phyloP scores from a whole-genome alignment of 2,888 invertebrate species.

The Napeogenes sylphis region DNA sequence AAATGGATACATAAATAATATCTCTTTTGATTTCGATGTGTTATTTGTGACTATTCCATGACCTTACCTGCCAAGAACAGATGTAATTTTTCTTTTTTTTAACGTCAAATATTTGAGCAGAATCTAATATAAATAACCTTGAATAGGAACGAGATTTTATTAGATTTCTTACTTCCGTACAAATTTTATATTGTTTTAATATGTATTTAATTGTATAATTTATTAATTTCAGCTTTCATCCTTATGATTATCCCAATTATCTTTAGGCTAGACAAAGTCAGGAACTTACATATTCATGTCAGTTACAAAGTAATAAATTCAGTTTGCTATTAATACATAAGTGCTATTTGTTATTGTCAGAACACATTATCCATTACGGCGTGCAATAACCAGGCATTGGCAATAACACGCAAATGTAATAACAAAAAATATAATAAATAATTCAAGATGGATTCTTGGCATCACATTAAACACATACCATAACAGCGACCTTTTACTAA shows the following conservation, averaged over 20 bases:
- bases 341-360: neutral
- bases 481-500: slow-evolving; percentile 6
- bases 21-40: neutral
- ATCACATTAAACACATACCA: slow-evolving; percentile 11
- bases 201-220: no score
- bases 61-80: neutral
- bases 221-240: no score
- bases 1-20: neutral
- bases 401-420: slow-evolving; percentile 15
- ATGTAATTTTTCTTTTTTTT: slow-evolving; percentile 16
- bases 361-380: slow-evolving; percentile 2
- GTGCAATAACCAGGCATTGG: slow-evolving; percentile 11
- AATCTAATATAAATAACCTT: slow-evolving; percentile 19
- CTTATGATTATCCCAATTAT: neutral
- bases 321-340: slow-evolving; percentile 2
- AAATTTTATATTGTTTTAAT: neutral
- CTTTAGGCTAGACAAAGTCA: neutral
- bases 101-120: slow-evolving; percentile 23
- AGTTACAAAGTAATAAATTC: neutral
- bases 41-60: neutral
- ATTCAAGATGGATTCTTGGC: slow-evolving; percentile 20
- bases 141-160: neutral
- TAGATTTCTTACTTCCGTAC: neutral
- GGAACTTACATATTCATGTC: neutral
- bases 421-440: slow-evolving; percentile 19